These are phyloP conservation scores for Trachurus trachurus DNA, from an alignment of 2,797 vertebrate species.

Conservation along the genomic window DNA sequence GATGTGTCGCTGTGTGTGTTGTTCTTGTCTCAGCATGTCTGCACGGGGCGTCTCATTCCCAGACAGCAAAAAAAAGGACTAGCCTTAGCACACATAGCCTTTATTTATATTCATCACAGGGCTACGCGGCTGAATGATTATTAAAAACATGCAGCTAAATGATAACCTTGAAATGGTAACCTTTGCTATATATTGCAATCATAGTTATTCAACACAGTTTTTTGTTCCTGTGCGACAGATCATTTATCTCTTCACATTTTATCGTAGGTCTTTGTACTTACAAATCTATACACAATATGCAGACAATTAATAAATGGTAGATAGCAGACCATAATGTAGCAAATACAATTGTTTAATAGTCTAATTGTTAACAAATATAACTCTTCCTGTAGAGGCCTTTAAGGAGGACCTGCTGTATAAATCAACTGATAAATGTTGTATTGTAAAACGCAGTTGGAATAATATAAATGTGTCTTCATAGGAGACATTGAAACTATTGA, in stretches of 20 bases:
- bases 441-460: not conserved
- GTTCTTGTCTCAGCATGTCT: slow-evolving; percentile 35
- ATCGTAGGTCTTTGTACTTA: not conserved
- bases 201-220: not conserved
- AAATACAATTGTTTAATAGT: not conserved
- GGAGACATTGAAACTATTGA: not conserved
- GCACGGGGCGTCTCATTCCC: not conserved
- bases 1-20: slow-evolving; percentile 5
- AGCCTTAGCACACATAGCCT: not conserved
- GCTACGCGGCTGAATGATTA: not conserved
- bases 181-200: not conserved
- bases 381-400: not conserved
- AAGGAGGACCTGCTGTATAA: not conserved
- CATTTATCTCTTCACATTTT: not conserved
- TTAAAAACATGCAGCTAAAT: not conserved
- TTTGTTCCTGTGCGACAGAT: slow-evolving; percentile 6
- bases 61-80: slow-evolving; percentile 1
- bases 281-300: not conserved
- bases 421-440: not conserved
- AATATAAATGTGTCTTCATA: not conserved
- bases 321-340: not conserved
- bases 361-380: not conserved
- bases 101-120: slow-evolving; percentile 26
- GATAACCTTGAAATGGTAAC: not conserved
- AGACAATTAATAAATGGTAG: not conserved